Evolutionary conservation across 2,113 vertebrate species (phyloP).

Genomic region (Phaethornis superciliosus): DNA sequence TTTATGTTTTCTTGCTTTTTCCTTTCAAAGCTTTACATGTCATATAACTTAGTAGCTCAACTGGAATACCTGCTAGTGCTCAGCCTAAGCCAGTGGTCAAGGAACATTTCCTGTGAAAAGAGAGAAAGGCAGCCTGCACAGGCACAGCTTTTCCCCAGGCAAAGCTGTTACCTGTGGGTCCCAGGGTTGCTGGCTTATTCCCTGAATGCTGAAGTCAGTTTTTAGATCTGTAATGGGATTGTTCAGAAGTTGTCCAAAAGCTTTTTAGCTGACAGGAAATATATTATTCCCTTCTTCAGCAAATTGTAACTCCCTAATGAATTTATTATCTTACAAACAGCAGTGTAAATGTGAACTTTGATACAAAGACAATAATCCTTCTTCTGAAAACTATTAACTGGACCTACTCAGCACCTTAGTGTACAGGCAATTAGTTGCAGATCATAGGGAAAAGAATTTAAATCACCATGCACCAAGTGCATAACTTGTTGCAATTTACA

Average conservation of each 20-base stretch:
- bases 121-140: not conserved
- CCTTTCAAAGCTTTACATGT: not conserved
- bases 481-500: not conserved
- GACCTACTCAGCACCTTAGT: constrained; percentile 14
- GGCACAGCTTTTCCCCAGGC: not conserved
- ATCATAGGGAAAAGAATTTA: not conserved
- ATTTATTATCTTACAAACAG: constrained; percentile 58
- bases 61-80: not conserved
- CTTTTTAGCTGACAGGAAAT: constrained; percentile 47
- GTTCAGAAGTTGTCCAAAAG: constrained; percentile 31
- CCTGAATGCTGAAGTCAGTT: not conserved
- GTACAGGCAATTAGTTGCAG: not conserved
- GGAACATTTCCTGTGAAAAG: not conserved
- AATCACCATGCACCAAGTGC: not conserved
- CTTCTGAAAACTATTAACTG: not conserved
- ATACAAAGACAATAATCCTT: constrained; percentile 49
- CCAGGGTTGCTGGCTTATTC: not conserved
- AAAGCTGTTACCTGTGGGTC: not conserved
- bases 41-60: not conserved
- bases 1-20: not conserved
- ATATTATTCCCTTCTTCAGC: constrained; percentile 43
- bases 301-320: constrained; percentile 57
- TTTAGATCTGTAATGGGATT: not conserved
- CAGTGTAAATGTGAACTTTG: constrained; percentile 55
- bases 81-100: not conserved